Percentiles rank a stretch among this genome's conserved stretches.
These are phyloP conservation scores for Steinernema feltiae DNA, from an alignment of 1,140 invertebrate genomes.

Conservation along the genomic window DNA sequence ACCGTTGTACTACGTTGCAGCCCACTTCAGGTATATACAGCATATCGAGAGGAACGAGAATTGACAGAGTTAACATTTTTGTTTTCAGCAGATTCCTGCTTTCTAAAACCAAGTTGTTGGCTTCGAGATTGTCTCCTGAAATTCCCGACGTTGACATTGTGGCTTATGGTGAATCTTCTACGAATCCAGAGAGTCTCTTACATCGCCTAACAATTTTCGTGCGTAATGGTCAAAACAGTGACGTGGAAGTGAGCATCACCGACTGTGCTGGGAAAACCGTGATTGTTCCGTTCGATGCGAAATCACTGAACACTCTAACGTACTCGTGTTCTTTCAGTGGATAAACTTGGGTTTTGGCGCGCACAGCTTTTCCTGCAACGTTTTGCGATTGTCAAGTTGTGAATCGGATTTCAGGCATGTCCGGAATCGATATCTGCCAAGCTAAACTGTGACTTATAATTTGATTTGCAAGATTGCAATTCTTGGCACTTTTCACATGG, in stretches of 20 bases:
- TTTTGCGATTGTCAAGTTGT: background rate
- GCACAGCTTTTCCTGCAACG: too few species aligned
- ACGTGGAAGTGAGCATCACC: background rate
- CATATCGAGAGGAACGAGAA: too few species aligned
- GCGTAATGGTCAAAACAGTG: background rate
- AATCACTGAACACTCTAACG: background rate
- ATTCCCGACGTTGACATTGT: background rate
- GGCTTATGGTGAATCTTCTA: background rate
- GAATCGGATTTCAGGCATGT: too few species aligned
- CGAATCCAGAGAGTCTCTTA: too few species aligned
- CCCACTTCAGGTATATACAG: background rate
- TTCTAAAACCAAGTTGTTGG: too few species aligned
- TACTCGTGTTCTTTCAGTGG: background rate
- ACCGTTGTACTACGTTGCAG: background rate
- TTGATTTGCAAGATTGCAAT: background rate
- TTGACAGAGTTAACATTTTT: too few species aligned
- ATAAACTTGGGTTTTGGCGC: too few species aligned
- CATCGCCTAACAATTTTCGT: background rate
- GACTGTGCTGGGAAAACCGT: background rate
- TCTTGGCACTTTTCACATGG: background rate
- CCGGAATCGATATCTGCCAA: too few species aligned
- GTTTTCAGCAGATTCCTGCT: too few species aligned
- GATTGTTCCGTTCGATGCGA: background rate
- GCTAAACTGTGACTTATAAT: background rate
- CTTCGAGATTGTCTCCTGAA: too few species aligned